Evolutionary conservation across 2,797 vertebrate genomes (phyloP).

Genomic region (Anguilla obscura): DNA sequence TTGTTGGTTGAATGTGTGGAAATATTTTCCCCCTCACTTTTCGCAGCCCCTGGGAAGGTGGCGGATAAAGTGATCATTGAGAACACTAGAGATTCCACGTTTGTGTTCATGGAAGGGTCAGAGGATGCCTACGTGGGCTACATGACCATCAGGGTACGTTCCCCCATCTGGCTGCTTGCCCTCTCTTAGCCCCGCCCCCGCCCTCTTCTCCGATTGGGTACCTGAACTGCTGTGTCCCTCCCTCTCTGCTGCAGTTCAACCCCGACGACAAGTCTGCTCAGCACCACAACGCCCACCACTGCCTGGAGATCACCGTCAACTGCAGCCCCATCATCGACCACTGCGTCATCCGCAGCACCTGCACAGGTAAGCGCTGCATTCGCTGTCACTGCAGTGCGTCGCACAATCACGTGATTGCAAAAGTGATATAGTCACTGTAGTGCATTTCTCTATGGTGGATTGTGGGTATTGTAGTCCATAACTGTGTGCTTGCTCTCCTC

Average conservation of each 20-base stretch:
- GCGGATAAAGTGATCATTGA: constrained; percentile 99
- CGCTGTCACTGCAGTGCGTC: too few species aligned
- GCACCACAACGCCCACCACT: constrained; percentile 99
- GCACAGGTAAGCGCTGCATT: constrained; percentile 79
- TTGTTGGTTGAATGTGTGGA: background rate
- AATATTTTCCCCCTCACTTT: background rate
- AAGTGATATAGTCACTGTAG: too few species aligned
- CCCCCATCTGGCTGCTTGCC: background rate
- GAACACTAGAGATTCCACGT: constrained; percentile 99
- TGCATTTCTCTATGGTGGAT: background rate
- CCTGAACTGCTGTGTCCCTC: background rate
- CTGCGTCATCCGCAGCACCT: constrained; percentile 98
- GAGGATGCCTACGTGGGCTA: constrained; percentile 99
- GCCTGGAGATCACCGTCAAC: constrained; percentile 99
- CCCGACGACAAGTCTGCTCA: constrained; percentile 99
- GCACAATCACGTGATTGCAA: too few species aligned
- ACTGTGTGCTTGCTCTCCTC: background rate
- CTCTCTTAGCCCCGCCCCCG: background rate
- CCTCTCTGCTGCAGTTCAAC: constrained; percentile 82
- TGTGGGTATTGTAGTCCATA: constrained; percentile 22
- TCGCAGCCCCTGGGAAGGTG: constrained; percentile 94
- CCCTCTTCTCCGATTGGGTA: background rate
- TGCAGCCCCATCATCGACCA: constrained; percentile 99
- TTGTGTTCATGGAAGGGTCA: constrained; percentile 99
- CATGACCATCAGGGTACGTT: constrained; percentile 97